phyloP scores from a whole-genome alignment of 2,113 vertebrate genomes.

The Daphoenositta chrysoptera region DNA sequence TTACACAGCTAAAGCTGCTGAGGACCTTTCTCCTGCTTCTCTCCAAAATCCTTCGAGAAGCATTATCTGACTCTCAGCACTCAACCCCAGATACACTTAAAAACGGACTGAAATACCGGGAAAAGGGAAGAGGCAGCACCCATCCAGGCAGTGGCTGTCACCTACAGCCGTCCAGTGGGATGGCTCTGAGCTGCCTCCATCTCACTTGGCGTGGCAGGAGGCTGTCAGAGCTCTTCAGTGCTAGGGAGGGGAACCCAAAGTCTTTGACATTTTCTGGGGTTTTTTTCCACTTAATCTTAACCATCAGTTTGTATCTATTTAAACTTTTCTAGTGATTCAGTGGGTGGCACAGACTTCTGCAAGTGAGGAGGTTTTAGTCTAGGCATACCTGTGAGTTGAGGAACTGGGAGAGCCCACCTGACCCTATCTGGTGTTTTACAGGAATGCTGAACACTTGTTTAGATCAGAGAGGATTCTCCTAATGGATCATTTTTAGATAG shows the following conservation, averaged over 20 bases:
- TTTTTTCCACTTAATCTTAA: background rate
- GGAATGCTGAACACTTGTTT: background rate
- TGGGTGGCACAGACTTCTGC: background rate
- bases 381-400: background rate
- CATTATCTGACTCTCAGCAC: background rate
- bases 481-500: background rate
- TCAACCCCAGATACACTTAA: background rate
- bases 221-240: background rate
- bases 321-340: background rate
- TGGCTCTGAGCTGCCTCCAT: background rate
- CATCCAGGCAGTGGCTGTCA: background rate
- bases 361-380: background rate
- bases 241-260: background rate
- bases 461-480: background rate
- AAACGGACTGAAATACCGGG: background rate
- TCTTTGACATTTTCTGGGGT: background rate
- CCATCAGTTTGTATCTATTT: background rate
- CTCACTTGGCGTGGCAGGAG: background rate
- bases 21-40: background rate
- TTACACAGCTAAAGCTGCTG: background rate
- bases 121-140: background rate
- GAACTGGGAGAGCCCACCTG: background rate
- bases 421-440: background rate
- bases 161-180: accelerated
- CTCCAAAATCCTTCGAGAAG: background rate